Conservation (phyloP, 2,113 vertebrate genomes). For the Pheucticus melanocephalus region DNA sequence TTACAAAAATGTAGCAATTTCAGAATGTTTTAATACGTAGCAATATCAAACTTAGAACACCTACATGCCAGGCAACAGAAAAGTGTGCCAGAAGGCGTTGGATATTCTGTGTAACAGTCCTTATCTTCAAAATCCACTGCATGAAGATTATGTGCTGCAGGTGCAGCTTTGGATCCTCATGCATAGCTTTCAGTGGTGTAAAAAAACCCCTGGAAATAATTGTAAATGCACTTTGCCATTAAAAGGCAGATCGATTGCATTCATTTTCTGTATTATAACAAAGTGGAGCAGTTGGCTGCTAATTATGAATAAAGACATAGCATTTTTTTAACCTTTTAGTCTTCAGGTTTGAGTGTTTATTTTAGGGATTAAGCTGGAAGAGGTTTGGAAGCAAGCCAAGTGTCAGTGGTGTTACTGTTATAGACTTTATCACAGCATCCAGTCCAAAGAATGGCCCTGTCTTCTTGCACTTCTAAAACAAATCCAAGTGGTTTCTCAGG, state of each 20-base stretch:
- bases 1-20: neutral
- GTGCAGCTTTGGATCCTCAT: neutral
- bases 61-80: neutral
- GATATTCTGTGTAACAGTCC: neutral
- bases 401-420: neutral
- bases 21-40: neutral
- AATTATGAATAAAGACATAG: neutral
- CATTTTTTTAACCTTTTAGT: neutral
- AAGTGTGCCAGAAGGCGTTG: neutral
- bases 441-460: neutral
- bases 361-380: slow-evolving; percentile 16
- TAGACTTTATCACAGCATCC: neutral
- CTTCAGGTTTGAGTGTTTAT: slow-evolving; percentile 20
- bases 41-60: neutral
- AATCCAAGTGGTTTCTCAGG: neutral
- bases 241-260: neutral
- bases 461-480: neutral
- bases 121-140: neutral
- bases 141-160: neutral
- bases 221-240: slow-evolving; percentile 3
- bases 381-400: slow-evolving; percentile 12
- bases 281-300: neutral
- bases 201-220: neutral
- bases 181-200: neutral
- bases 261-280: neutral